A percentile compares a stretch with the other conserved stretches of the same genome.
phyloP scores from a whole-genome alignment of 2,888 invertebrate genomes.

The Iphiclides podalirius region DNA sequence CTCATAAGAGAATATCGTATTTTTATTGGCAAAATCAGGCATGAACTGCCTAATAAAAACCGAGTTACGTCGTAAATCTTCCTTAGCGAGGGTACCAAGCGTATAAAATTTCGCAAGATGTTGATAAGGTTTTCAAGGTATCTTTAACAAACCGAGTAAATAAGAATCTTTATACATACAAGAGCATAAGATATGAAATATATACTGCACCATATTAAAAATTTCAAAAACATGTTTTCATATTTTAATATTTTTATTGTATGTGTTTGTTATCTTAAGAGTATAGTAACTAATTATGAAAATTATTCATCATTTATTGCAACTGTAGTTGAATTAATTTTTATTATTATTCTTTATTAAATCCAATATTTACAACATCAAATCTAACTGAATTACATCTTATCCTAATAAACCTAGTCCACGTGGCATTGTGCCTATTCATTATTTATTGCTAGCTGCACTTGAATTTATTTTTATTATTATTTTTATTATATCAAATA shows the following conservation, averaged over 20 bases:
- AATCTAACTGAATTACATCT: no score
- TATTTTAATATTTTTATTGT: not conserved
- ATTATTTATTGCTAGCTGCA: no score
- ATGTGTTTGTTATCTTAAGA: not conserved
- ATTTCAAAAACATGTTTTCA: not conserved
- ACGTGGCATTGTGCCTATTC: no score
- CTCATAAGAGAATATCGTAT: not conserved
- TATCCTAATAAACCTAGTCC: no score
- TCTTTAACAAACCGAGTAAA: slow-evolving; percentile 3
- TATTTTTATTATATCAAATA: no score
- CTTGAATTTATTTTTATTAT: no score
- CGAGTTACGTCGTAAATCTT: slow-evolving; percentile 19
- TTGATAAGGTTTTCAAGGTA: slow-evolving; percentile 12
- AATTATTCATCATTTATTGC: not conserved
- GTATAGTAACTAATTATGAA: not conserved
- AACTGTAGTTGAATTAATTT: no score
- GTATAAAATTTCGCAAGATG: slow-evolving; percentile 15
- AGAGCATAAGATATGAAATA: not conserved
- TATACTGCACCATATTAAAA: no score
- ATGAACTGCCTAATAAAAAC: slow-evolving; percentile 10
- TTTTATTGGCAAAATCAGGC: slow-evolving; percentile 15
- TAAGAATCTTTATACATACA: not conserved
- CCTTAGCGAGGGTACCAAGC: slow-evolving; percentile 4
- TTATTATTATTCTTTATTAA: no score
- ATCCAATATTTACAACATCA: no score